phyloP scores from a whole-genome alignment of 2,888 invertebrate species.

The Rotaria socialis region DNA sequence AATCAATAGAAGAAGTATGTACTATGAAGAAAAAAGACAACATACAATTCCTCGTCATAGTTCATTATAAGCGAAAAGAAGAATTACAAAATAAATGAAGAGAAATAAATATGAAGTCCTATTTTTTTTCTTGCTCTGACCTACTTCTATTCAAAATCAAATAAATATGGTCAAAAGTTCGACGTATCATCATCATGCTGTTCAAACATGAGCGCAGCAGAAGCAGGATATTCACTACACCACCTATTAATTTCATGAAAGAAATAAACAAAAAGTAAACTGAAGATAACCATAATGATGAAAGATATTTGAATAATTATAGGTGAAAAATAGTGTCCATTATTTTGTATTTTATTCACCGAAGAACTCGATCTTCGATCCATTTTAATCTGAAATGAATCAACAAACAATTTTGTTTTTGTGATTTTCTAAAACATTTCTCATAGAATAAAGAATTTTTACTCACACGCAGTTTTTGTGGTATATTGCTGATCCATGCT shows the following conservation, averaged over 20 bases:
- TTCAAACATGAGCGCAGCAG: not conserved
- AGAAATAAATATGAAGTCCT: not conserved
- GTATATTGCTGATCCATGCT: not conserved
- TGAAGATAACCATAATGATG: not conserved
- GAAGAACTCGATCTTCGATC: not conserved
- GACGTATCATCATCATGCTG: not conserved
- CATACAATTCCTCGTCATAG: not conserved
- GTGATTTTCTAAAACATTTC: not conserved
- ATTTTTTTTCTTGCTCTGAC: not conserved
- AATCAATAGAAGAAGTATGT: not conserved
- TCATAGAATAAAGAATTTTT: not conserved
- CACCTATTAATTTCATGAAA: not conserved
- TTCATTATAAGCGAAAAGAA: not conserved
- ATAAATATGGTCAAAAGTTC: not conserved
- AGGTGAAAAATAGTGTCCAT: not conserved
- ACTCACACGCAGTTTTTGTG: not conserved
- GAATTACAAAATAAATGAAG: not conserved
- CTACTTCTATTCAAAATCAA: not conserved
- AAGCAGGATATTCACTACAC: not conserved
- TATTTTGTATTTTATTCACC: not conserved
- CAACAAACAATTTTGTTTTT: not conserved
- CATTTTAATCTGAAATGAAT: not conserved
- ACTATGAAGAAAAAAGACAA: not conserved
- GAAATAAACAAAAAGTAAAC: not conserved
- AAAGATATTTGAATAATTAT: not conserved